These are phyloP conservation scores for Psammodynastes pulverulentus DNA, from an alignment of 2,113 vertebrate species.

Conservation along the genomic window DNA sequence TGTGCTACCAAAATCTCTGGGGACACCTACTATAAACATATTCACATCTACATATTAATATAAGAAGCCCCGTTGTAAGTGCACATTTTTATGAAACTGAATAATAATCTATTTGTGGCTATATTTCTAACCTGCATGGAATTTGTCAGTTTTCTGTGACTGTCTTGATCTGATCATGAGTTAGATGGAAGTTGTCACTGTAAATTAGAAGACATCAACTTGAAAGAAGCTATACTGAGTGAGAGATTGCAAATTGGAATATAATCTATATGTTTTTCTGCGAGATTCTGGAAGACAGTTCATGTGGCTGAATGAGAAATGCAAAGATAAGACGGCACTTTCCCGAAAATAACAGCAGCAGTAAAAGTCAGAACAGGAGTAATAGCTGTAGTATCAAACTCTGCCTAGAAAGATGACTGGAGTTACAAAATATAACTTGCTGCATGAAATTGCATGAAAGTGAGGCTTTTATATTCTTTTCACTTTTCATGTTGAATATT, in stretches of 20 bases:
- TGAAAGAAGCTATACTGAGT: neutral
- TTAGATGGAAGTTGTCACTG: too few species aligned
- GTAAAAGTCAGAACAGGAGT: neutral
- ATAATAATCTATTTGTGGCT: neutral
- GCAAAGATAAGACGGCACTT: neutral
- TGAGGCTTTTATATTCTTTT: neutral
- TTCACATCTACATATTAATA: neutral
- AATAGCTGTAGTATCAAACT: neutral
- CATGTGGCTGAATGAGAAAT: neutral
- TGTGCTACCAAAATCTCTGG: neutral
- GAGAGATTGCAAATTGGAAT: neutral
- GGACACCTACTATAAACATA: neutral
- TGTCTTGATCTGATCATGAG: neutral
- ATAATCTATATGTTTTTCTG: neutral
- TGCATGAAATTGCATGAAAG: neutral
- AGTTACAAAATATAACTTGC: neutral
- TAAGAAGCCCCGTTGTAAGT: neutral
- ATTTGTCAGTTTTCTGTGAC: neutral
- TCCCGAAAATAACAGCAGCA: neutral
- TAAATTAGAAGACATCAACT: neutral
- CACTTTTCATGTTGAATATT: conserved; percentile 4
- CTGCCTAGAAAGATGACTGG: neutral
- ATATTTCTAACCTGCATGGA: neutral
- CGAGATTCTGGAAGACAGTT: neutral
- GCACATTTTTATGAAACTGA: neutral